phyloP scores from a whole-genome alignment of 2,113 vertebrate species.

The Podilymbus podiceps region DNA sequence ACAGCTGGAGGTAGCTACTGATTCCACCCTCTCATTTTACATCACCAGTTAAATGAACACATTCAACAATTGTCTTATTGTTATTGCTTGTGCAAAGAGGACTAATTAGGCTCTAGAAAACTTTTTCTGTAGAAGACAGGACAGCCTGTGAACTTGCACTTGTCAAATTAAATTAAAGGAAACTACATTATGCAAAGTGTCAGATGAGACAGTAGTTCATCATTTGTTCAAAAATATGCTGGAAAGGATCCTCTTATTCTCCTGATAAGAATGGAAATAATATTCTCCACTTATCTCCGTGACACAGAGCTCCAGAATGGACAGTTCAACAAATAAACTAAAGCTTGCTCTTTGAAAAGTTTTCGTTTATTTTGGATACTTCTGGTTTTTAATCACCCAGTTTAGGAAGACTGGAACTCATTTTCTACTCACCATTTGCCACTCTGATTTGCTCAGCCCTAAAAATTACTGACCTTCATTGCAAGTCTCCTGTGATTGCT shows the following conservation, averaged over 20 bases:
- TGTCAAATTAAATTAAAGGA: slow-evolving; percentile 14
- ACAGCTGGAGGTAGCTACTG: not conserved
- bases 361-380: not conserved
- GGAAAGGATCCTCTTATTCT: not conserved
- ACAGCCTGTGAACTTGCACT: not conserved
- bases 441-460: not conserved
- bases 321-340: not conserved
- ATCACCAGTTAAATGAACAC: not conserved
- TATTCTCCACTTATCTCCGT: not conserved
- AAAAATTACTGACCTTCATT: not conserved
- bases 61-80: not conserved
- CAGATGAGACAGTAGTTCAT: not conserved
- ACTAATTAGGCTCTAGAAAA: not conserved
- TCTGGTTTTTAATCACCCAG: rapidly evolving
- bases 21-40: not conserved
- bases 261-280: not conserved
- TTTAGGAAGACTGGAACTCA: not conserved
- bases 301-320: not conserved
- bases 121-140: not conserved
- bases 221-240: not conserved
- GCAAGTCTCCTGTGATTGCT: not conserved
- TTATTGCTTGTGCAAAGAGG: not conserved
- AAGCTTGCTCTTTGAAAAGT: not conserved
- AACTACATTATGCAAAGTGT: not conserved
- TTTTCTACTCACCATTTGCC: not conserved